Evolutionary conservation across 2,888 invertebrate genomes (phyloP).

Genomic region (Tyria jacobaeae): DNA sequence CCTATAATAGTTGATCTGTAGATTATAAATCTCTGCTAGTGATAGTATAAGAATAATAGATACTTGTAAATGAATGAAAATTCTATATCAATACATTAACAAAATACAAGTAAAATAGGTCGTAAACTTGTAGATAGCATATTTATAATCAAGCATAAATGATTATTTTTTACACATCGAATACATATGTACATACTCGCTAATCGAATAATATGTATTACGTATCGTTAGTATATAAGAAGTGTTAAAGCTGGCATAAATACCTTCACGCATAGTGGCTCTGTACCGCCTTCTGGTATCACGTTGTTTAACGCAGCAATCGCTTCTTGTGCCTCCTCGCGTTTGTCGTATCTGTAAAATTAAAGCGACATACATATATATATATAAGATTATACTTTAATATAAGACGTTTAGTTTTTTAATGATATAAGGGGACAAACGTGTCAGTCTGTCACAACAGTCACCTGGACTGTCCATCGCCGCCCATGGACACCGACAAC

Average conservation of each 20-base stretch:
- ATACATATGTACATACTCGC: neutral
- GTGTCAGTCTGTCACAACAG: too few species aligned
- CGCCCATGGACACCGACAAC: too few species aligned
- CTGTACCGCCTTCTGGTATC: conserved; percentile 93
- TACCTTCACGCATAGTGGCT: conserved; percentile 93
- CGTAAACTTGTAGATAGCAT: neutral
- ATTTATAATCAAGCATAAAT: neutral
- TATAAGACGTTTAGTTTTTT: too few species aligned
- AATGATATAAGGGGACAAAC: too few species aligned
- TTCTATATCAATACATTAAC: neutral
- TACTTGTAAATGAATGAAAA: neutral
- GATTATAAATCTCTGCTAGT: neutral
- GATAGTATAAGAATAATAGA: neutral
- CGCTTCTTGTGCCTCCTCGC: conserved; percentile 96
- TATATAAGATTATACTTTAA: too few species aligned
- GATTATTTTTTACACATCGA: neutral
- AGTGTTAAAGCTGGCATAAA: conserved; percentile 1
- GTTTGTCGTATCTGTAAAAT: conserved; percentile 91
- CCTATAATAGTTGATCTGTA: neutral
- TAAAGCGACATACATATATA: neutral
- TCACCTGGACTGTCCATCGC: too few species aligned
- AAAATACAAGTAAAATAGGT: neutral
- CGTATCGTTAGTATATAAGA: neutral
- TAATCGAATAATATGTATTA: neutral
- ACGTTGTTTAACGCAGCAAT: conserved; percentile 94